Evolutionary conservation across 2,888 invertebrate genomes (phyloP).

Genomic region (Netelia inedita): DNA sequence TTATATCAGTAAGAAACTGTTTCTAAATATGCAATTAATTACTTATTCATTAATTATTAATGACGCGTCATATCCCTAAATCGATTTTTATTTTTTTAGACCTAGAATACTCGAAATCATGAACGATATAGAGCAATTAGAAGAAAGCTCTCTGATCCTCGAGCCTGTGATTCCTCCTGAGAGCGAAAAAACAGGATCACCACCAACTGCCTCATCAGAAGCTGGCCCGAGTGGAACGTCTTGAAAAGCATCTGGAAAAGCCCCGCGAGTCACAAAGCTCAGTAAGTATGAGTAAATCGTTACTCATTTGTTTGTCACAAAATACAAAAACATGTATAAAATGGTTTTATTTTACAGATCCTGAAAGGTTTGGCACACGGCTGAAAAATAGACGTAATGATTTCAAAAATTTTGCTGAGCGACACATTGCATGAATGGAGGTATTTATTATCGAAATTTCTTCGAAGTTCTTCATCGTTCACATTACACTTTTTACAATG

Average conservation of each 20-base stretch:
- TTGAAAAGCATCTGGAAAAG: background rate
- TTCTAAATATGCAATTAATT: background rate
- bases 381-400: no score
- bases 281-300: no score
- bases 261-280: no score
- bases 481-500: background rate
- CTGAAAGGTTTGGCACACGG: no score
- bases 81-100: background rate
- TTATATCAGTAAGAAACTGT: background rate
- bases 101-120: background rate
- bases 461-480: background rate
- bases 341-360: no score
- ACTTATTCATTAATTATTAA: background rate
- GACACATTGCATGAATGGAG: background rate
- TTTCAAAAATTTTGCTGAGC: no score
- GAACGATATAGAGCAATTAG: background rate
- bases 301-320: no score
- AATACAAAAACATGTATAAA: no score
- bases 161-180: no score
- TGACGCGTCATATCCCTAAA: background rate
- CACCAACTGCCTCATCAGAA: background rate
- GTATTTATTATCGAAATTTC: conserved; percentile 9
- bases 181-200: background rate
- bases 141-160: background rate
- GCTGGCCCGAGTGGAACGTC: background rate